Base-by-base conservation (phyloP, 92 coral and sea anemone species). In the Scolanthus callimorphus region DNA sequence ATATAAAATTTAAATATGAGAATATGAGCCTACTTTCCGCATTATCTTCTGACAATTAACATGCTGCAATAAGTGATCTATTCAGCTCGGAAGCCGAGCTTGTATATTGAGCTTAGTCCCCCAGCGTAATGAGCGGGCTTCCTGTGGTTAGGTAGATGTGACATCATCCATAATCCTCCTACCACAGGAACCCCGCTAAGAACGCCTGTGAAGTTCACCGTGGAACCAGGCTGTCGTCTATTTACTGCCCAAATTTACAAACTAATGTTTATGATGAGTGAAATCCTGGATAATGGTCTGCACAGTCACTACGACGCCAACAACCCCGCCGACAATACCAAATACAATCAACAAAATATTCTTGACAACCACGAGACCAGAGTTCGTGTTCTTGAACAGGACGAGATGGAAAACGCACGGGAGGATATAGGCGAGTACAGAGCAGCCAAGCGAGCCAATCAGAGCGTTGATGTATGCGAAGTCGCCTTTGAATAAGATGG, bases 381-480 rank as follows among this genome's bases (percentile, higher is more conserved):
- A 67, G 50, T 82, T 87, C 49, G 69, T 68, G 25, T 82, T 58
- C 55, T 83, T 87, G 31, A 68, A 70, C 17, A 87, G 68, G 20
- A 83, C 80, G 19, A 87, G 77, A 49, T 82, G 83, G 56, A 82
- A 87, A 1, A 51, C 57, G 34, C 90, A 82, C 1, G 96, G 96
- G 24, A 87, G 69, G 53, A 87, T 87, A 57, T 77, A 87, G 2
- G 96, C 96, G 70, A 87, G 38, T 43, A 82, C 81, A 2, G 96
- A 87, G 60, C 96, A 82, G 24, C 96, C 96, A 30, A 87, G 63
- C 1, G 96, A 87, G 12, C 96, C 96, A 68, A 78, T 82, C 21
- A 87, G 66, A 11, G 96, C 90, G 57, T 73, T 87, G 34, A 87
- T 90, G 29, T 87, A 87, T 26, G 96, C 96, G 71, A 87, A 87